These are phyloP conservation scores for Aldabrachelys gigantea DNA, from an alignment of 2,113 vertebrate genomes.

Conservation along the genomic window DNA sequence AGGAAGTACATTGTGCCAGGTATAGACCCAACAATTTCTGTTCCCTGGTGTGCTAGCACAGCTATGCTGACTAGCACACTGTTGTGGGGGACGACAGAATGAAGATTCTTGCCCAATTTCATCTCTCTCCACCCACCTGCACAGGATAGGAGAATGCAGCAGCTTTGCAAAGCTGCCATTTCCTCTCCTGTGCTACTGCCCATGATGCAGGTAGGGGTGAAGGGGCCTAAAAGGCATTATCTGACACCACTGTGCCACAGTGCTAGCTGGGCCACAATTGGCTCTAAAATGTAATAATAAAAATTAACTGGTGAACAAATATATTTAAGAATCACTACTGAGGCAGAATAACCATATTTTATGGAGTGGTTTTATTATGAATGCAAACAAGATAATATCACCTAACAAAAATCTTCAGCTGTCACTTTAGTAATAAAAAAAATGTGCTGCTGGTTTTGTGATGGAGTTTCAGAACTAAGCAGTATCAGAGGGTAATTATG, in stretches of 20 bases:
- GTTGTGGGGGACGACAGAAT: background rate
- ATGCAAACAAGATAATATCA: conserved; percentile 22
- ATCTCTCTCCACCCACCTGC: background rate
- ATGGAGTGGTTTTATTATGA: background rate
- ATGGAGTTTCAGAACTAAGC: conserved; percentile 55
- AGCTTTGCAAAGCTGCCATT: background rate
- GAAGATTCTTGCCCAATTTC: background rate
- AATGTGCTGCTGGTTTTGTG: conserved; percentile 15
- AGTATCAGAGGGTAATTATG: conserved; percentile 64
- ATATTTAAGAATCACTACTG: background rate
- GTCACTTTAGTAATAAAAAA: conserved; percentile 37
- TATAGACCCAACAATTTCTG: background rate
- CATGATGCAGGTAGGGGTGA: background rate
- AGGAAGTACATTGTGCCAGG: background rate
- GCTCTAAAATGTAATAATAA: background rate
- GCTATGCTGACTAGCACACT: background rate
- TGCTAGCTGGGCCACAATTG: conserved; percentile 9
- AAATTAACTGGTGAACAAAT: background rate
- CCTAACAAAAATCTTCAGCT: conserved; percentile 7
- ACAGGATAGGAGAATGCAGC: background rate
- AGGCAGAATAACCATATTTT: background rate
- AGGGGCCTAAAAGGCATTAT: background rate
- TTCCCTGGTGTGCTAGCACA: conserved; percentile 35
- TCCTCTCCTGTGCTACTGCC: conserved; percentile 8
- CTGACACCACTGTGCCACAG: background rate